Percentiles rank a stretch among this genome's conserved stretches.
Conservation (phyloP, 2,113 vertebrate species). For the Rallus limicola region DNA sequence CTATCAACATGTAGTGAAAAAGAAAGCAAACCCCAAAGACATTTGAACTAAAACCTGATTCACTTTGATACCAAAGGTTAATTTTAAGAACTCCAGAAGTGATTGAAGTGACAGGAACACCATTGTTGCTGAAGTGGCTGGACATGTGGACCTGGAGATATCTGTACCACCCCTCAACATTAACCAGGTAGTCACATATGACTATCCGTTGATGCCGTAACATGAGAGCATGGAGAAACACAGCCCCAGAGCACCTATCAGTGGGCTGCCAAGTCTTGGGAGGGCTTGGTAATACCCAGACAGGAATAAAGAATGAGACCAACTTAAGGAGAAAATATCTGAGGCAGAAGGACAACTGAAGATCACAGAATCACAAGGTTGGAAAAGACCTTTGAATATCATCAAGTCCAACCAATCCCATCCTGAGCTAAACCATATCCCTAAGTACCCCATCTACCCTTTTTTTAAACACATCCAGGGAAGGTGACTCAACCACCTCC, state of each 20-base stretch:
- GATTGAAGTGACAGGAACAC: not conserved
- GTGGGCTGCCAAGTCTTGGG: not conserved
- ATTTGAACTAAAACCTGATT: not conserved
- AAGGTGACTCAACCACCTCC: no score
- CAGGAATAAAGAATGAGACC: not conserved
- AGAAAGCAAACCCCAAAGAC: not conserved
- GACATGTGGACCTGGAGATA: not conserved
- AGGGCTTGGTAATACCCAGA: not conserved
- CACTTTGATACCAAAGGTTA: not conserved
- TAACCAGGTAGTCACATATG: not conserved
- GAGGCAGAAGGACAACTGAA: not conserved
- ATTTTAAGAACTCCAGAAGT: not conserved
- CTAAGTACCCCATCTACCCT: no score
- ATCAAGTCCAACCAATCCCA: no score
- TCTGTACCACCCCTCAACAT: not conserved
- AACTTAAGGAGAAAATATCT: not conserved
- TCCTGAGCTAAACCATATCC: no score
- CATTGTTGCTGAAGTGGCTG: not conserved
- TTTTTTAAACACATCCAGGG: no score
- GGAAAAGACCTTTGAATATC: no score
- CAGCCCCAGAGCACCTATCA: fast-evolving
- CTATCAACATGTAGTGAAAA: not conserved
- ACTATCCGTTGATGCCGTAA: not conserved
- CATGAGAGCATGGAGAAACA: not conserved
- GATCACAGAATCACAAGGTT: not conserved